Percentiles rank a stretch among this genome's conserved stretches.
Conservation (phyloP, 2,888 invertebrate genomes). For the Ormyrus thymus region DNA sequence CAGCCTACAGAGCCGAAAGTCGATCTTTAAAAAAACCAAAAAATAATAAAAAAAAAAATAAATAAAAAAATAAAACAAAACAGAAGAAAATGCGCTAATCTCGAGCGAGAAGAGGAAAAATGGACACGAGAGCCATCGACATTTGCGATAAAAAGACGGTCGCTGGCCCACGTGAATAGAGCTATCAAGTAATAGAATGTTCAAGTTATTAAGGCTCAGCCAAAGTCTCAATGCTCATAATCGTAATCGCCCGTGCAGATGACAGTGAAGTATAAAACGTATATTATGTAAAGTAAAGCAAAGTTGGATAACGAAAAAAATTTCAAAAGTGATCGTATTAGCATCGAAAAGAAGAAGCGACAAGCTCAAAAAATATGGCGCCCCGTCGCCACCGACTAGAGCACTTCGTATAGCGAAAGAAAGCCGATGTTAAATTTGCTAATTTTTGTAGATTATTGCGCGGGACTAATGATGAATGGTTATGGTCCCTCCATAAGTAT, state of each 20-base stretch:
- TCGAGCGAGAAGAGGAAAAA: conserved; percentile 51
- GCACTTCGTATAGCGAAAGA: conserved; percentile 39
- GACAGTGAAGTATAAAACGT: conserved; percentile 41
- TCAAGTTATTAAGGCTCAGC: conserved; percentile 46
- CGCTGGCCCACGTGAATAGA: conserved; percentile 67
- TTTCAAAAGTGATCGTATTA: conserved; percentile 48
- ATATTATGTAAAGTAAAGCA: conserved; percentile 33
- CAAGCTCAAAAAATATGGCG: conserved; percentile 31
- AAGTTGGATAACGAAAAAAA: conserved; percentile 46
- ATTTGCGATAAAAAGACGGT: conserved; percentile 62
- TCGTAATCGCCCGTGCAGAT: conserved; percentile 57
- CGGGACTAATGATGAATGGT: conserved; percentile 28
- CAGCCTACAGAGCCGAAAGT: conserved; percentile 56
- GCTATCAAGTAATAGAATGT: conserved; percentile 58
- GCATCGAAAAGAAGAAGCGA: conserved; percentile 33
- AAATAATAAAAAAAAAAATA: conserved; percentile 42
- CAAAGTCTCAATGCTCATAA: conserved; percentile 57
- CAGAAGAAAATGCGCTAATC: conserved; percentile 36
- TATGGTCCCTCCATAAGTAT: conserved; percentile 24
- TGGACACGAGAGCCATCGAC: conserved; percentile 63
- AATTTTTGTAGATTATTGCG: conserved; percentile 53
- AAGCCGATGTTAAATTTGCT: conserved; percentile 52
- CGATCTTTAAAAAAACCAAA: conserved; percentile 52
- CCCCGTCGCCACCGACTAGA: conserved; percentile 29
- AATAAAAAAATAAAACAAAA: conserved; percentile 48